Percentiles rank a stretch among this genome's conserved stretches.
phyloP scores from a whole-genome alignment of 2,113 vertebrate genomes.

The Pholis gunnellus region DNA sequence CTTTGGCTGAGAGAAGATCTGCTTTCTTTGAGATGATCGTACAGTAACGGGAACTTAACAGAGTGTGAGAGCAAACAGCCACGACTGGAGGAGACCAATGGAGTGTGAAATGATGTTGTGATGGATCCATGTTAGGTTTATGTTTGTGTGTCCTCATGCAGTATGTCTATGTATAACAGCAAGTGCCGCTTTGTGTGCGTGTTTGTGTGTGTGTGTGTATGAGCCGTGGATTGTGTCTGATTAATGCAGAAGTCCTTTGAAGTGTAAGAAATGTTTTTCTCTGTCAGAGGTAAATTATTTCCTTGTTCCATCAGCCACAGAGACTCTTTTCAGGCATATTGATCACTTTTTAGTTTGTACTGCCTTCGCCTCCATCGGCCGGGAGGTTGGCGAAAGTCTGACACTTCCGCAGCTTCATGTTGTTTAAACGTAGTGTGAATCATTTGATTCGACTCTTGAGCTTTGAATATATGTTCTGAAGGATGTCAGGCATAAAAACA shows the following conservation, averaged over 20 bases:
- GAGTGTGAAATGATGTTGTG: conserved; percentile 51
- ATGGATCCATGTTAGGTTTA: conserved; percentile 30
- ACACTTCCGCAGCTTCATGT: neutral
- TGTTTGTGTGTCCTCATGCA: conserved; percentile 23
- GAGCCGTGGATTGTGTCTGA: conserved; percentile 20
- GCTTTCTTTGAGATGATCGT: conserved; percentile 27
- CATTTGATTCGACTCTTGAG: neutral
- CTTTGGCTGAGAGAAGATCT: conserved; percentile 9
- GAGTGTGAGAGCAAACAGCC: conserved; percentile 32
- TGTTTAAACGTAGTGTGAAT: neutral
- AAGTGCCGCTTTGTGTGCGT: neutral
- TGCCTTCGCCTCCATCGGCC: neutral
- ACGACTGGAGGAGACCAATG: conserved; percentile 12
- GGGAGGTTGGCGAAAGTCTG: neutral
- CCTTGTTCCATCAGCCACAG: neutral
- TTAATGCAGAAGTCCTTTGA: conserved; percentile 25
- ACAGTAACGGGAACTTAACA: conserved; percentile 25
- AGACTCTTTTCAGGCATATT: neutral
- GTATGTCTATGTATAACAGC: neutral
- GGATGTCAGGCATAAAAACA: neutral
- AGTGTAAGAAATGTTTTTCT: conserved; percentile 22
- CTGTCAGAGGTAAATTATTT: conserved; percentile 30
- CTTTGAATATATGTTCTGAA: neutral
- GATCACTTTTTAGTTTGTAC: neutral
- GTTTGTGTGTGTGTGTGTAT: neutral